Base-by-base conservation (phyloP, 2,888 invertebrate species). In the Lobophora halterata region DNA sequence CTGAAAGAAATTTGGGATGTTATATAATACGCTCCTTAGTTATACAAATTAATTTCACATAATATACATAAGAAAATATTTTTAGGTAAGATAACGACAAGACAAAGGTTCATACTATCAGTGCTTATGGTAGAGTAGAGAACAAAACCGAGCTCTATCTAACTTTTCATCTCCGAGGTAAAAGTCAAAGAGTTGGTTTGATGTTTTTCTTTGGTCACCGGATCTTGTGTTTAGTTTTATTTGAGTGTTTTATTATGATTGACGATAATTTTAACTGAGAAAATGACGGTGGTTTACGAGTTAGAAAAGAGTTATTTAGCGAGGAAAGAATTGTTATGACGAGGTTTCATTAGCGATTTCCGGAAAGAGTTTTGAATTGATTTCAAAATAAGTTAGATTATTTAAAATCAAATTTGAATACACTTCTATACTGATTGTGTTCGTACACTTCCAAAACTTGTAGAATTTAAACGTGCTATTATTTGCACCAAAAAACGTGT, bases 161-260 rank as follows among this genome's bases (percentile, higher is more conserved):
- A 28, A 1, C 12, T 13, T 26, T 3, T n/a, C 7, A 16, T 3
- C 36, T 28, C 36, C 12, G 12, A 13, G 14, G 4, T 12, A 12
- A 26, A 18, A 36, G 23, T 47, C 61, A 67, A 79, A 77, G 78
- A 78, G 79, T 71, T 47, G 10, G 49, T 41, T 66, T n/a, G n/a
- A n/a, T n/a, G n/a, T n/a, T n/a, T n/a, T n/a, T 56, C 56, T 58
- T 58, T 56, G 58, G 55, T 46, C 51, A 55, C 67, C 64, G 65
- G 65, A 65, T 60, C 52, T 61, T 40, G 30, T 52, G 43, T 52
- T 31, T 59, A 55, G 52, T 65, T 61, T 61, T 59, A 62, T 64
- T 62, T 61, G 20, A 52, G 56, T 56, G 49, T 52, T 50, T 58
- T 59, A 61, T 60, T 58, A 57, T 67, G 61, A 65, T 59, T 38